phyloP scores from a whole-genome alignment of 2,888 invertebrate species.

The Itoplectis maculator region DNA sequence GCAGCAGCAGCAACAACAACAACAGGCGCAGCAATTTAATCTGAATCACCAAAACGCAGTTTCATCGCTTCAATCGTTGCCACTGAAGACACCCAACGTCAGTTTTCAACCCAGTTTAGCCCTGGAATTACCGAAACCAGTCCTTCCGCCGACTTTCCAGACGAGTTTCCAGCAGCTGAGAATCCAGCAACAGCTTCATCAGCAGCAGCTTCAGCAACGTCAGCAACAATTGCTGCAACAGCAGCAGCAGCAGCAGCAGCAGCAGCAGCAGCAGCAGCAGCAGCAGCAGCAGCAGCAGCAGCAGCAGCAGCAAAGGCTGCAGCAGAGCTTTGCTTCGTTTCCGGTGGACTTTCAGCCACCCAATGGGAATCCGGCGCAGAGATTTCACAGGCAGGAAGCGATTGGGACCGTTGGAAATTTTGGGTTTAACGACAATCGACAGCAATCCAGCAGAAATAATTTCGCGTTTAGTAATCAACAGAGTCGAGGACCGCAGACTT shows the following conservation, averaged over 20 bases:
- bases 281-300: conserved; percentile 75
- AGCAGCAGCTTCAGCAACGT: conserved; percentile 68
- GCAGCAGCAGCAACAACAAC: conserved; percentile 79
- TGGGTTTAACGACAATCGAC: conserved; percentile 85
- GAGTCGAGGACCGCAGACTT: conserved; percentile 78
- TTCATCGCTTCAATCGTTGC: conserved; percentile 72
- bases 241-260: conserved; percentile 80
- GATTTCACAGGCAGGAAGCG: conserved; percentile 84
- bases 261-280: conserved; percentile 78
- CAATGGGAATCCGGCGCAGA: conserved; percentile 81
- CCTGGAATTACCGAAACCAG: conserved; percentile 79
- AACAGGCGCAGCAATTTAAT: conserved; percentile 70
- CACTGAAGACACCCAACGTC: conserved; percentile 73
- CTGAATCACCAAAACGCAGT: conserved; percentile 73
- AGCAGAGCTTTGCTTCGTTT: conserved; percentile 78
- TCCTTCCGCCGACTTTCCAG: conserved; percentile 76
- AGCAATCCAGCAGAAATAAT: conserved; percentile 70
- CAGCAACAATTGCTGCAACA: too few relatives aligned
- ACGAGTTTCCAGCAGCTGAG: conserved; percentile 73
- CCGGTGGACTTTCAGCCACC: conserved; percentile 77
- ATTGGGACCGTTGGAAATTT: conserved; percentile 86
- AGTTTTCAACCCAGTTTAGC: conserved; percentile 80
- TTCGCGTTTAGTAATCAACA: conserved; percentile 71
- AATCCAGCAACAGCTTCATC: conserved; percentile 71
- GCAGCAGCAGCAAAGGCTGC: conserved; percentile 79